Conservation (phyloP, 2,113 vertebrate species). For the Ascaphus truei region DNA sequence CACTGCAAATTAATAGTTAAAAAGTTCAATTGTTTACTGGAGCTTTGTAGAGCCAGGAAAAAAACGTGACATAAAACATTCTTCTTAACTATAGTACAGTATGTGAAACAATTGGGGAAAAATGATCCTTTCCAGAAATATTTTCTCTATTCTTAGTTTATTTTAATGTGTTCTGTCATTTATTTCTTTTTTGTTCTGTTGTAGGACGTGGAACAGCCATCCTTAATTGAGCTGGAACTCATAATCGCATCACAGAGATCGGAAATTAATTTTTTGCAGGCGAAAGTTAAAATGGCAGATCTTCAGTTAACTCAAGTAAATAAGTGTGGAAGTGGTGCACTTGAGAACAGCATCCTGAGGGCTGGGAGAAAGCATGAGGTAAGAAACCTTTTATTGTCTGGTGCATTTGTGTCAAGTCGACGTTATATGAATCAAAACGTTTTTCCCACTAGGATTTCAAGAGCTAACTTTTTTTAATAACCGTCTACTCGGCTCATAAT, state of each 20-base stretch:
- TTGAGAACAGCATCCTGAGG: conserved; percentile 40
- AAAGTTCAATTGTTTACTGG: too few species aligned
- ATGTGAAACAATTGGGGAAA: not conserved
- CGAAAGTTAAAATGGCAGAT: conserved; percentile 50
- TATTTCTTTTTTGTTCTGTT: conserved; percentile 18
- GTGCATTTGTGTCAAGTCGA: conserved; percentile 48
- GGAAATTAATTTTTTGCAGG: conserved; percentile 59
- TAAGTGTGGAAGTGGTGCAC: conserved; percentile 25
- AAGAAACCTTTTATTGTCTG: conserved; percentile 45
- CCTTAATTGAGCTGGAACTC: conserved; percentile 47
- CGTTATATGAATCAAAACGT: conserved; percentile 47
- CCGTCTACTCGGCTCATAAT: conserved; percentile 49
- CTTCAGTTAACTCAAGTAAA: conserved; percentile 43
- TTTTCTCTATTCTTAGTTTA: conserved; percentile 9
- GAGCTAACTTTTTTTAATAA: conserved; percentile 52
- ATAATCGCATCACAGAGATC: conserved; percentile 53
- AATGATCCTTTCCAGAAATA: not conserved
- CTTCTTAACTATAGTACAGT: not conserved
- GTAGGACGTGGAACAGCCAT: conserved; percentile 44
- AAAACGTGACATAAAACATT: not conserved
- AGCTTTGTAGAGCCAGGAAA: not conserved
- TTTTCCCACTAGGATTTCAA: conserved; percentile 50
- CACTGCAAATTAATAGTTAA: too few species aligned
- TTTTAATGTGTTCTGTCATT: not conserved
- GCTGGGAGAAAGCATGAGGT: conserved; percentile 48